A percentile compares a stretch with the other conserved stretches of the same genome.
Conservation (phyloP, 2,888 invertebrate genomes). For the Drosophila demipolita region DNA sequence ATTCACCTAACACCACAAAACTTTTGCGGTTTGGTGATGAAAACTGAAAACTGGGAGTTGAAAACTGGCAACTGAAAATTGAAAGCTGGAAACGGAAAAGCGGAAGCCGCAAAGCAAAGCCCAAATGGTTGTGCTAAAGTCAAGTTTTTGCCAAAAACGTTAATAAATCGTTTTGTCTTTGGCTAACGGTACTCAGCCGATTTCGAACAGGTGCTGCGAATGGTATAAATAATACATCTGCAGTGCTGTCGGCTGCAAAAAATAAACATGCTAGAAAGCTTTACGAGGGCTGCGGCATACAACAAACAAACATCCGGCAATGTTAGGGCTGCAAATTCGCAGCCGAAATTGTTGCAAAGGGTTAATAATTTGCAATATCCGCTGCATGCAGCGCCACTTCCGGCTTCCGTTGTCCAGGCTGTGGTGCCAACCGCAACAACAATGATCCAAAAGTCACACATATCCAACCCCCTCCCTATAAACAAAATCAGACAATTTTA, state of each 20-base stretch:
- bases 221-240: slow-evolving; percentile 27
- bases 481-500: slow-evolving; percentile 42
- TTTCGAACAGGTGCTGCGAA: slow-evolving; percentile 31
- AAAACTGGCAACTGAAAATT: background rate
- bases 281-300: slow-evolving; percentile 23
- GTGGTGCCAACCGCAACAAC: slow-evolving; percentile 38
- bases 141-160: slow-evolving; percentile 72
- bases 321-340: slow-evolving; percentile 31
- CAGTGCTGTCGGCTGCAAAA: slow-evolving; percentile 20
- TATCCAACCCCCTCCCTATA: slow-evolving; percentile 1
- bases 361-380: slow-evolving; percentile 82
- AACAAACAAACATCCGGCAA: slow-evolving; percentile 24
- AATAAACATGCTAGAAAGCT: slow-evolving; percentile 5
- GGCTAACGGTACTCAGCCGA: slow-evolving; percentile 19
- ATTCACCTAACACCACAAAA: slow-evolving; percentile 76
- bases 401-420: slow-evolving; percentile 64
- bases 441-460: slow-evolving; percentile 37
- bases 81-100: background rate
- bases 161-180: slow-evolving; percentile 73
- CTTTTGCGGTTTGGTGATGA: slow-evolving; percentile 41
- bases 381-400: slow-evolving; percentile 71
- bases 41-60: slow-evolving; percentile 1
- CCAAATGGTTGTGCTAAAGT: slow-evolving; percentile 41
- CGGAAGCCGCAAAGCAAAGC: slow-evolving; percentile 54
- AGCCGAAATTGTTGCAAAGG: slow-evolving; percentile 63